A percentile compares a stretch with the other conserved stretches of the same genome.
phyloP scores from a whole-genome alignment of 2,797 vertebrate genomes.

The Mormyrops attenuatus region DNA sequence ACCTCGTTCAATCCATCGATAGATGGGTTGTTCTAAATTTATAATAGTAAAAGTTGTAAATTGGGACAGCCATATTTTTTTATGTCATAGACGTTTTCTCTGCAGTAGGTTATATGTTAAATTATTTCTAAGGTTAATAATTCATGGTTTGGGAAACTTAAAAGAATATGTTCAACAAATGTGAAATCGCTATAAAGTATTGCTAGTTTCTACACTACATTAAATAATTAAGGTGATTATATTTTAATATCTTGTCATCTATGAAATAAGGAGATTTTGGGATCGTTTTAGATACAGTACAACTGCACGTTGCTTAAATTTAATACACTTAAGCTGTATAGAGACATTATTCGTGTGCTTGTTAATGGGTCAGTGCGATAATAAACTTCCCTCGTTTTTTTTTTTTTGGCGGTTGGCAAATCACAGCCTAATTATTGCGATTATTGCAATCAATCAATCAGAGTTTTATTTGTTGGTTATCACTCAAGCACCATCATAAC shows the following conservation, averaged over 20 bases:
- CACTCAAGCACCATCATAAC: neutral
- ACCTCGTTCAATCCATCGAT: neutral
- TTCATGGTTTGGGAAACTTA: neutral
- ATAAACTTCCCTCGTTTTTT: neutral
- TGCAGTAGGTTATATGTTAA: slow-evolving; percentile 10
- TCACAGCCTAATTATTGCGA: neutral
- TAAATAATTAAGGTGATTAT: slow-evolving; percentile 19
- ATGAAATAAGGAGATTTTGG: slow-evolving; percentile 5
- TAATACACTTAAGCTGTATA: neutral
- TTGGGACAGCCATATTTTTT: neutral
- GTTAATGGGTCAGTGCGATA: neutral
- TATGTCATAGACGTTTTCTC: neutral
- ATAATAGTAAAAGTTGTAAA: neutral
- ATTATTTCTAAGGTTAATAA: slow-evolving; percentile 15
- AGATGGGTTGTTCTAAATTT: neutral
- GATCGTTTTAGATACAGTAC: neutral
- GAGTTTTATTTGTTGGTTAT: neutral
- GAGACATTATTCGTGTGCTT: neutral
- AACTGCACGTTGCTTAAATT: neutral
- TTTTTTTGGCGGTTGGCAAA: neutral
- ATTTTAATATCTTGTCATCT: slow-evolving; percentile 16
- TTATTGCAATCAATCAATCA: neutral
- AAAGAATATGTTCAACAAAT: slow-evolving; percentile 19
- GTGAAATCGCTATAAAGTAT: slow-evolving; percentile 11
- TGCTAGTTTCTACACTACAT: slow-evolving; percentile 4